A percentile compares a stretch with the other conserved stretches of the same genome.
Conservation (phyloP, 2,113 vertebrate genomes). For the Chaetura pelagica region DNA sequence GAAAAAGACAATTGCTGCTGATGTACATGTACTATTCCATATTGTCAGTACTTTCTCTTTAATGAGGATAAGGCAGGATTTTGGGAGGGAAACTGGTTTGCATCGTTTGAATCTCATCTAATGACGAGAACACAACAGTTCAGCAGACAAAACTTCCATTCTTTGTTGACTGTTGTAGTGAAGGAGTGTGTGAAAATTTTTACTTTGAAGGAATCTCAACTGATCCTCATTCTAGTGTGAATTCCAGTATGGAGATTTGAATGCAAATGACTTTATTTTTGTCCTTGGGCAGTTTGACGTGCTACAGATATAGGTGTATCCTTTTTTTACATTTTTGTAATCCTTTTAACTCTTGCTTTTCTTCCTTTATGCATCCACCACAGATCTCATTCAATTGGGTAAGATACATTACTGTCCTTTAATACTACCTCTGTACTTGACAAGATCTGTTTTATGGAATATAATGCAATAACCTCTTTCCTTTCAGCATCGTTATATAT, state of each 20-base stretch:
- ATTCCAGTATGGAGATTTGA: background rate
- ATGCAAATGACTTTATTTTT: background rate
- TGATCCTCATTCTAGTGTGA: background rate
- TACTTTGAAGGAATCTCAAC: background rate
- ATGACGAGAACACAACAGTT: background rate
- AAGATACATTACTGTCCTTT: slow-evolving; percentile 73
- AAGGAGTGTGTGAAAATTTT: background rate
- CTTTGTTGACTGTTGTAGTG: background rate
- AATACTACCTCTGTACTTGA: background rate
- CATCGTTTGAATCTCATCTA: background rate
- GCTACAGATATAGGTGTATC: background rate
- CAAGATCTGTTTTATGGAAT: background rate
- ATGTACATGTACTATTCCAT: background rate
- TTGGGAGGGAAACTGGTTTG: background rate
- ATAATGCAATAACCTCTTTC: background rate
- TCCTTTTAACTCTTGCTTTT: slow-evolving; percentile 63
- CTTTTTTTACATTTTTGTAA: background rate
- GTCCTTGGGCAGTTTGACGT: background rate
- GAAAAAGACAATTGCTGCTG: background rate
- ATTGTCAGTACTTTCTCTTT: background rate
- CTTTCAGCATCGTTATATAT: background rate
- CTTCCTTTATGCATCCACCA: slow-evolving; percentile 73
- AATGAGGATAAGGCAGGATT: background rate
- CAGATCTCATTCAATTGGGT: slow-evolving; percentile 94
- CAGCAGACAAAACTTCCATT: background rate